A percentile compares a stretch with the other conserved stretches of the same genome.
Conservation (phyloP, 2,797 vertebrate species). For the Otolemur crassicaudatus region DNA sequence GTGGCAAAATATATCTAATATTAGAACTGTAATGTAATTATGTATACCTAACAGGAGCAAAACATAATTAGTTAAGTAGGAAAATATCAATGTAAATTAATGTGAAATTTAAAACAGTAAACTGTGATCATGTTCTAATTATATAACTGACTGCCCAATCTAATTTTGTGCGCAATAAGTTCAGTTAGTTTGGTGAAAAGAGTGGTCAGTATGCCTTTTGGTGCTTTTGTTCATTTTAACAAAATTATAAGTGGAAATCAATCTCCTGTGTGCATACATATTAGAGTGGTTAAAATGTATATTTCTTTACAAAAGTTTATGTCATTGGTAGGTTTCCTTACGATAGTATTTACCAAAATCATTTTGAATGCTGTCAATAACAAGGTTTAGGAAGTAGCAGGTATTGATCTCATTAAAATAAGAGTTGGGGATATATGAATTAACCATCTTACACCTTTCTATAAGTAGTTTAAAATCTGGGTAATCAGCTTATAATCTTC, state of each 20-base stretch:
- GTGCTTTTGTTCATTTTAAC: not conserved
- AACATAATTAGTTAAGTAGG: not conserved
- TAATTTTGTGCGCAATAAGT: slow-evolving; percentile 17
- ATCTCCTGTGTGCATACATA: not conserved
- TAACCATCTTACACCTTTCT: not conserved
- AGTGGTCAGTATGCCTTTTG: not conserved
- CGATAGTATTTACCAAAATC: not conserved
- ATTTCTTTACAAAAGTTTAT: not conserved
- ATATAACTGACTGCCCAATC: not conserved
- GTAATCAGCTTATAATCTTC: not conserved
- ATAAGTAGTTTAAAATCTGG: not conserved
- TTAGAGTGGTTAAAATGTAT: not conserved
- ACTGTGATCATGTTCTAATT: not conserved
- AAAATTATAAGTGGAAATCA: not conserved
- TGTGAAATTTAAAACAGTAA: not conserved
- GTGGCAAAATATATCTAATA: not conserved
- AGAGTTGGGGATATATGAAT: not conserved
- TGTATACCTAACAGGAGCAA: not conserved
- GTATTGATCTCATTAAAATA: not conserved
- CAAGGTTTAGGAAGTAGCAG: not conserved
- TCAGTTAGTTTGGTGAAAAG: not conserved
- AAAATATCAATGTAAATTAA: not conserved
- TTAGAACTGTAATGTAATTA: not conserved
- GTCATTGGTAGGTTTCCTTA: not conserved
- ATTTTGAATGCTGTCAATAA: not conserved